phyloP scores from a whole-genome alignment of 2,113 vertebrate genomes.

The Spea bombifrons region DNA sequence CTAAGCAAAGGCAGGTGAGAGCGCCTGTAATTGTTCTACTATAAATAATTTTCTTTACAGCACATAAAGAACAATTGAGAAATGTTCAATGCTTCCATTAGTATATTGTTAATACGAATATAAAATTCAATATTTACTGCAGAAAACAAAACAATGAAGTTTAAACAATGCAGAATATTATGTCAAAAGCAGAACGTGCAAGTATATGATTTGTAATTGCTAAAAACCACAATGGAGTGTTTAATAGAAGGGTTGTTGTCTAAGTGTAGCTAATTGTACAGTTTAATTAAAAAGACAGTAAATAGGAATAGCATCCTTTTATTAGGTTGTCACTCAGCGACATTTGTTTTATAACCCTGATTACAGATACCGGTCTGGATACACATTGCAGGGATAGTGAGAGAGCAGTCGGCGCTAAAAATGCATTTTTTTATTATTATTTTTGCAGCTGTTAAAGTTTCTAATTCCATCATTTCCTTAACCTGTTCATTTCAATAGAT shows the following conservation, averaged over 20 bases:
- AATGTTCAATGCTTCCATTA: not conserved
- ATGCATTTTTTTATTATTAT: not conserved
- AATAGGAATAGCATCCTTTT: conserved; percentile 26
- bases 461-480: conserved; percentile 23
- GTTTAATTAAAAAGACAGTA: conserved; percentile 17
- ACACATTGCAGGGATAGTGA: conserved; percentile 1
- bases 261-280: conserved; percentile 18
- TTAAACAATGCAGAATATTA: too few species aligned
- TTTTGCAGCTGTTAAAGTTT: not conserved
- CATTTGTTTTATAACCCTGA: not conserved
- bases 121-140: too few species aligned
- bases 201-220: too few species aligned
- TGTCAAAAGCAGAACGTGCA: too few species aligned
- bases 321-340: not conserved
- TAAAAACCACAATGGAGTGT: not conserved
- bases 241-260: not conserved
- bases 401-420: conserved; percentile 1
- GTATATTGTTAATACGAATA: too few species aligned
- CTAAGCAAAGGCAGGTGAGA: not conserved
- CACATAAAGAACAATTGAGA: not conserved
- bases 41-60: too few species aligned
- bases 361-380: conserved; percentile 1
- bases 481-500: conserved; percentile 19
- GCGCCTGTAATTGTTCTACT: not conserved
- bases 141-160: too few species aligned